Evolutionary conservation across 2,888 invertebrate species (phyloP).

Genomic region (Stratiomys singularior): DNA sequence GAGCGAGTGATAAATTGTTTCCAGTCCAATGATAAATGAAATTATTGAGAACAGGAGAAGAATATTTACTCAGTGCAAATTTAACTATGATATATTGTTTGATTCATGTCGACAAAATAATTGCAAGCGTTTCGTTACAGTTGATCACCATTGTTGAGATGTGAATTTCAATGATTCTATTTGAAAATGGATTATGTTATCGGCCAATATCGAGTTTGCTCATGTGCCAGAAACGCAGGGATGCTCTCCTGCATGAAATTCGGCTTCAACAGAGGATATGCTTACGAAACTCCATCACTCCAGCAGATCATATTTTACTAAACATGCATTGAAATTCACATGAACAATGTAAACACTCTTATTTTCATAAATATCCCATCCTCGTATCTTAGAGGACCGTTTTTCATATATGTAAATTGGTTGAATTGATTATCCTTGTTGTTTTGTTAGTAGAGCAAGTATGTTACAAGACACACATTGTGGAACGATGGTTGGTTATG

Average conservation of each 20-base stretch:
- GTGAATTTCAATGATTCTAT: neutral
- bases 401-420: too few species aligned
- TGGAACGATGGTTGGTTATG: conserved; percentile 2
- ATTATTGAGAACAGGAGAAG: conserved; percentile 35
- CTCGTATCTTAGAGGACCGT: too few species aligned
- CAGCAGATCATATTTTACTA: too few species aligned
- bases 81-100: conserved; percentile 42
- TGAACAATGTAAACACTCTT: too few species aligned
- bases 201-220: too few species aligned
- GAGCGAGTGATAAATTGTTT: conserved; percentile 42
- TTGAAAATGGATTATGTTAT: neutral
- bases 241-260: too few species aligned
- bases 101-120: conserved; percentile 25
- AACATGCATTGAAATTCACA: too few species aligned
- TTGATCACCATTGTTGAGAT: neutral
- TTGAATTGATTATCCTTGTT: neutral
- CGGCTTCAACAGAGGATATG: too few species aligned
- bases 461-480: neutral
- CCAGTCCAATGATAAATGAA: conserved; percentile 41
- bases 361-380: too few species aligned
- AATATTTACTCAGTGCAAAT: conserved; percentile 38
- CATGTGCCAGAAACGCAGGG: too few species aligned
- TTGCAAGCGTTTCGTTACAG: conserved; percentile 10
- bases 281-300: too few species aligned
- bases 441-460: neutral